phyloP scores from a whole-genome alignment of 2,113 vertebrate species.

The Sinocyclocheilus anshuiensis region DNA sequence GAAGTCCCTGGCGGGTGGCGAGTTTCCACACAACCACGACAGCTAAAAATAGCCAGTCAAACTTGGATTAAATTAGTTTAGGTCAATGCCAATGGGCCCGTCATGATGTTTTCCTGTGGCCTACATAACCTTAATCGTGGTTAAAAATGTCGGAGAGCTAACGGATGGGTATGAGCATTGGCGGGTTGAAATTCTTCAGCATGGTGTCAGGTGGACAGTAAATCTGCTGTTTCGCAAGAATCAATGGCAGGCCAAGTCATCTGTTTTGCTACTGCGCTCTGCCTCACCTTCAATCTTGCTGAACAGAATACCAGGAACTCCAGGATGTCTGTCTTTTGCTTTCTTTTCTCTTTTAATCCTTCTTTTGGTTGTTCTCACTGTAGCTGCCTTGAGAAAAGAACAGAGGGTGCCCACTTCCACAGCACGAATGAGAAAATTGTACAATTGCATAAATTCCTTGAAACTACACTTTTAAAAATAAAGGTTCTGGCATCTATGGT shows the following conservation, averaged over 20 bases:
- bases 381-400: conserved; percentile 5
- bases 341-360: neutral
- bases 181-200: conserved; percentile 12
- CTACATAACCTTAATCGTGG: neutral
- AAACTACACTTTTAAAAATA: neutral
- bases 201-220: conserved; percentile 45
- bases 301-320: conserved; percentile 46
- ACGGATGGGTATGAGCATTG: neutral
- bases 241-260: conserved; percentile 30
- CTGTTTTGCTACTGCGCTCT: conserved; percentile 27
- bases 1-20: neutral
- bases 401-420: conserved; percentile 20
- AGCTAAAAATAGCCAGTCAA: conserved; percentile 16
- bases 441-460: neutral
- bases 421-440: neutral
- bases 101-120: neutral
- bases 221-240: conserved; percentile 43
- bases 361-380: conserved; percentile 3
- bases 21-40: neutral
- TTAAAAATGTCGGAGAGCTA: neutral
- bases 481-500: neutral
- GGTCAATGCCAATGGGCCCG: neutral
- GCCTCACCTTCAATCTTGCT: conserved; percentile 37
- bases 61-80: neutral
- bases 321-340: conserved; percentile 16